Evolutionary conservation across 2,888 invertebrate genomes (phyloP).

Genomic region (Eupithecia pulchellata): DNA sequence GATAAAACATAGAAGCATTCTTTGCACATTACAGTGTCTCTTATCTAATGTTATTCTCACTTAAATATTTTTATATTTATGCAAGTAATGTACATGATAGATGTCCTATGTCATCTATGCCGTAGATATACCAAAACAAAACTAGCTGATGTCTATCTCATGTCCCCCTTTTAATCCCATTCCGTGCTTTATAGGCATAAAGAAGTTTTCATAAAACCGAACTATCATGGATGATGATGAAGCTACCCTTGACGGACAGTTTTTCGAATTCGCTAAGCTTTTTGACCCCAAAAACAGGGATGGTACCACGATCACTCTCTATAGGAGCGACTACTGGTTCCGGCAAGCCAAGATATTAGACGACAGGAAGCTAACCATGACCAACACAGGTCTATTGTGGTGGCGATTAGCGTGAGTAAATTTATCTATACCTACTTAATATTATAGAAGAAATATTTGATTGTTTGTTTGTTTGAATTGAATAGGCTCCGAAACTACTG

Average conservation of each 20-base stretch:
- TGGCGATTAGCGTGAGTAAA: constrained; percentile 51
- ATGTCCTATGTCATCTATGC: too few relatives aligned
- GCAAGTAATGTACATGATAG: too few relatives aligned
- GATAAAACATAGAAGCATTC: too few relatives aligned
- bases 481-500: too few relatives aligned
- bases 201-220: not conserved
- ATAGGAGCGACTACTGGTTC: constrained; percentile 61
- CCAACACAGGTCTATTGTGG: constrained; percentile 59
- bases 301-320: constrained; percentile 54
- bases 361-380: constrained; percentile 60
- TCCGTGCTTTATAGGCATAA: not conserved
- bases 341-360: constrained; percentile 58
- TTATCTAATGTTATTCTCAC: too few relatives aligned
- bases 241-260: constrained; percentile 60
- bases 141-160: not conserved
- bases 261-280: constrained; percentile 52
- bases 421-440: too few relatives aligned
- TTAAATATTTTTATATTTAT: too few relatives aligned
- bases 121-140: not conserved
- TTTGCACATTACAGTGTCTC: too few relatives aligned
- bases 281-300: constrained; percentile 49
- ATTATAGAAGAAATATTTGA: too few relatives aligned
- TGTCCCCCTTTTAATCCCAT: not conserved
- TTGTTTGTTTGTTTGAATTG: too few relatives aligned
- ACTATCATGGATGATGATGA: constrained; percentile 54